Conservation (phyloP, 2,113 vertebrate species). For the Nerophis lumbriciformis region DNA sequence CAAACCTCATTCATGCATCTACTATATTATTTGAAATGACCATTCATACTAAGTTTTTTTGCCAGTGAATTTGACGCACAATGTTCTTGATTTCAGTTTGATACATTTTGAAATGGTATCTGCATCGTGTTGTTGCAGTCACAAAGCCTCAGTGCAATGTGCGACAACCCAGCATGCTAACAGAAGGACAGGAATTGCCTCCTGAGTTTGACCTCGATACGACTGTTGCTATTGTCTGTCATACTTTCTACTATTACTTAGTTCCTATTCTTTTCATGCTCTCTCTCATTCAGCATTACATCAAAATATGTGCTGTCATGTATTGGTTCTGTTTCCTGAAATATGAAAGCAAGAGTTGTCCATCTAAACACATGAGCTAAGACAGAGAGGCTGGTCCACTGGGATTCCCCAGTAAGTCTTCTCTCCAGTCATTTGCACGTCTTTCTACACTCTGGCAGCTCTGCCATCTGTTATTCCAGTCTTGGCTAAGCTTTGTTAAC, state of each 20-base stretch:
- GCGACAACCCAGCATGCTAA: slow-evolving; percentile 32
- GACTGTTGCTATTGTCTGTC: slow-evolving; percentile 13
- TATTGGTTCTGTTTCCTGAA: slow-evolving; percentile 27
- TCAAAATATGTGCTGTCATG: slow-evolving; percentile 26
- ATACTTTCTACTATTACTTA: slow-evolving; percentile 10
- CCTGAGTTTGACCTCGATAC: slow-evolving; percentile 44
- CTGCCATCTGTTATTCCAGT: slow-evolving; percentile 59
- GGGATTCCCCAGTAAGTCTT: slow-evolving; percentile 35
- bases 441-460: slow-evolving; percentile 38
- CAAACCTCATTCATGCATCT: too few relatives aligned
- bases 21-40: too few relatives aligned
- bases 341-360: slow-evolving; percentile 13
- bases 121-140: slow-evolving; percentile 19
- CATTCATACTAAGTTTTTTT: too few relatives aligned
- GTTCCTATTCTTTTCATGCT: slow-evolving; percentile 6
- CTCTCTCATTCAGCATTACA: slow-evolving; percentile 30
- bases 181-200: slow-evolving; percentile 45
- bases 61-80: too few relatives aligned
- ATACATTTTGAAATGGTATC: slow-evolving; percentile 1
- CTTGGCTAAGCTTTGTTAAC: slow-evolving; percentile 46
- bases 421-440: slow-evolving; percentile 12
- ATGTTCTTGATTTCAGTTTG: background rate
- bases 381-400: slow-evolving; percentile 20
- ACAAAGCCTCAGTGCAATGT: slow-evolving; percentile 20
- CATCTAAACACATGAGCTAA: slow-evolving; percentile 36